Evolutionary conservation across 1,140 invertebrate genomes (phyloP).

Genomic region (Diuraphis noxia): DNA sequence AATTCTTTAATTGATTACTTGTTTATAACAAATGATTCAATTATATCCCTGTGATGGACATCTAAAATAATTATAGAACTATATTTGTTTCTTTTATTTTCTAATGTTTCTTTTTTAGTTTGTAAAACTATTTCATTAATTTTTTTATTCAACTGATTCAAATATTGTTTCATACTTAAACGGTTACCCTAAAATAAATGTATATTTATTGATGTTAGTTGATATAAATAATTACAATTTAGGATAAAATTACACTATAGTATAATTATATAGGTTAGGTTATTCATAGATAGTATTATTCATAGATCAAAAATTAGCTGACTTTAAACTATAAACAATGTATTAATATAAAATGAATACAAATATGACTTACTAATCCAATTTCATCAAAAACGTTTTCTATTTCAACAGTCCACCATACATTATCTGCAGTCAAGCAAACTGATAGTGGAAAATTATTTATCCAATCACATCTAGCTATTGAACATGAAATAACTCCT

Average conservation of each 20-base stretch:
- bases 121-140: constrained; percentile 74
- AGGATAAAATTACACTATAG: neutral
- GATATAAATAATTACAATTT: neutral
- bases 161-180: constrained; percentile 85
- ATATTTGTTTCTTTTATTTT: constrained; percentile 83
- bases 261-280: too few relatives aligned
- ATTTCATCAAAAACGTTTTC: constrained; percentile 75
- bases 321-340: neutral
- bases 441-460: constrained; percentile 87
- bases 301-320: neutral
- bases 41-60: constrained; percentile 85
- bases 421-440: constrained; percentile 79
- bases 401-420: constrained; percentile 93
- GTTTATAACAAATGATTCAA: constrained; percentile 82
- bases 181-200: constrained; percentile 68
- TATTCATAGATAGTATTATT: neutral
- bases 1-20: constrained; percentile 60
- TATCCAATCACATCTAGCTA: constrained; percentile 76
- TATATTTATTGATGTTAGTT: neutral
- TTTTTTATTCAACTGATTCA: constrained; percentile 77
- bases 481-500: constrained; percentile 70
- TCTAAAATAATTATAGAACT: constrained; percentile 86
- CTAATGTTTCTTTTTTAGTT: constrained; percentile 68
- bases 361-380: neutral
- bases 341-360: neutral